Evolutionary conservation across 2,797 vertebrate species (phyloP).

Genomic region (Rhinella marina): DNA sequence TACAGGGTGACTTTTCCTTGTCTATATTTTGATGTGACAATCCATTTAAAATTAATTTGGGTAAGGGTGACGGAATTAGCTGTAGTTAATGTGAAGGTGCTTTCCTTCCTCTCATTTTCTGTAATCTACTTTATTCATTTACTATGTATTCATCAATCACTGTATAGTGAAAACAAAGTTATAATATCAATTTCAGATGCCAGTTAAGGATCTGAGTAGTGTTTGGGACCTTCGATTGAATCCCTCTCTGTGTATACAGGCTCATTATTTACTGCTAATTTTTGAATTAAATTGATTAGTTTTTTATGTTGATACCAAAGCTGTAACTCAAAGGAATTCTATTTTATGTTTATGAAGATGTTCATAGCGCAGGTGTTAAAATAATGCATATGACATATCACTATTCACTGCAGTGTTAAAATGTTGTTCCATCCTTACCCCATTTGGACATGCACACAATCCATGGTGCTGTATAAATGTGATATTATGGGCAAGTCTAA

Average conservation of each 20-base stretch:
- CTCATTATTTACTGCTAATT: slow-evolving; percentile 25
- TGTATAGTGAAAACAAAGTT: slow-evolving; percentile 43
- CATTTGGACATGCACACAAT: neutral
- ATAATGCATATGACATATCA: neutral
- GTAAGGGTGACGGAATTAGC: slow-evolving; percentile 19
- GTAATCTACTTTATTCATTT: slow-evolving; percentile 33
- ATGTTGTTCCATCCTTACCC: neutral
- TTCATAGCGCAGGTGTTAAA: neutral
- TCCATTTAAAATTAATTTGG: slow-evolving; percentile 30
- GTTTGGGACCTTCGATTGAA: slow-evolving; percentile 28
- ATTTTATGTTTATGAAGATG: neutral
- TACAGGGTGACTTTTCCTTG: slow-evolving; percentile 12
- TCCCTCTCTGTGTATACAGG: slow-evolving; percentile 22
- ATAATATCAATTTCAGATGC: slow-evolving; percentile 40
- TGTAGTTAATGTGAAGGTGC: slow-evolving; percentile 8
- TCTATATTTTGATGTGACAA: slow-evolving; percentile 29
- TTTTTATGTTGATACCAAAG: slow-evolving; percentile 11
- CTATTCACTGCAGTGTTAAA: neutral
- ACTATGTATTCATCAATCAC: slow-evolving; percentile 46
- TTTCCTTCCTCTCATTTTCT: slow-evolving; percentile 40
- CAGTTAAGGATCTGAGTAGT: slow-evolving; percentile 34
- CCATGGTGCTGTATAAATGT: neutral
- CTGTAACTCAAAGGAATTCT: neutral
- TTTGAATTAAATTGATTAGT: slow-evolving; percentile 44
- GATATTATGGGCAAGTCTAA: neutral